Evolutionary conservation across 1,140 invertebrate species (phyloP), one percentile per base, ranked within the genome.

Genomic region (Dinothrombium tinctorium): DNA sequence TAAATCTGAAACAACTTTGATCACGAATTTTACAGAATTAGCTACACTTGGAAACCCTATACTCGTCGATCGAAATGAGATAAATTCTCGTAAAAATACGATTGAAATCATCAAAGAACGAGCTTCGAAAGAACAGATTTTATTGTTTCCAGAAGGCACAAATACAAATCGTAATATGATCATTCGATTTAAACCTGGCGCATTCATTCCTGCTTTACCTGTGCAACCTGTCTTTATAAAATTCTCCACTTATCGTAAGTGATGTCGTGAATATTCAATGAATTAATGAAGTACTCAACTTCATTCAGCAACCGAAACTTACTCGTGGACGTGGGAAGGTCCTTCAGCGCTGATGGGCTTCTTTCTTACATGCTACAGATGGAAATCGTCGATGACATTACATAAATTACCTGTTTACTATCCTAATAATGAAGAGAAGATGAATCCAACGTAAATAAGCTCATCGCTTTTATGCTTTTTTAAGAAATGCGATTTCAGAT

Each of bases 281-380:
- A n/a, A n/a, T n/a, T n/a, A n/a, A n/a, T n/a, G n/a, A n/a, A n/a
- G n/a, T n/a, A n/a, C n/a, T n/a, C n/a, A n/a, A n/a, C n/a, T n/a
- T n/a, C n/a, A n/a, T n/a, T n/a, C n/a, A n/a, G n/a, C n/a, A n/a
- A n/a, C n/a, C n/a, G n/a, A n/a, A n/a, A n/a, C n/a, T n/a, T n/a
- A n/a, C n/a, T n/a, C n/a, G n/a, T n/a, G n/a, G n/a, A n/a, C n/a
- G 69, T 42, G 66, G 68, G 1, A 84, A 86, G 22, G 73, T 77
- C 35, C 74, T 40, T 56, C 84, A 84, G 46, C 76, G 73, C 55
- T 75, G 69, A n/a, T n/a, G n/a, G n/a, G n/a, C n/a, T n/a, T n/a
- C n/a, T n/a, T n/a, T n/a, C n/a, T n/a, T n/a, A n/a, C n/a, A n/a
- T n/a, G n/a, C n/a, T n/a, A n/a, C n/a, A n/a, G 55, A 90, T 98